Base-by-base conservation (phyloP, 2,888 invertebrate species). In the Mongoloraphidia duomilia region DNA sequence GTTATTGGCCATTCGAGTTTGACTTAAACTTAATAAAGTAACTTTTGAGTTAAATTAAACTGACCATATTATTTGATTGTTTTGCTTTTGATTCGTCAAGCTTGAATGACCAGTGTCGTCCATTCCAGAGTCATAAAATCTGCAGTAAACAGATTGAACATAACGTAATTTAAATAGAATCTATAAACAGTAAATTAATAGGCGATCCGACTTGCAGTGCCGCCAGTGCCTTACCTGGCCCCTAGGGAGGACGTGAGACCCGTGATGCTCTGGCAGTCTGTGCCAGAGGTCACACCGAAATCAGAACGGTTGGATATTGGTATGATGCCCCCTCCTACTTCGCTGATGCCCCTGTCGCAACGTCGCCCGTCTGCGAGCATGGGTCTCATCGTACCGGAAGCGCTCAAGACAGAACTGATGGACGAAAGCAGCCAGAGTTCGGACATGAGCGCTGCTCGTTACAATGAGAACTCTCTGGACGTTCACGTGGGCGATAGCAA, bases 371-470 rank as follows among this genome's bases (percentile, higher is more conserved):
- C 83, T 33, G 69, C 73, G 38, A 71, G 65, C 50, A 59, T 71
- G 46, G 68, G 69, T 41, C 59, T 73, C 57, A 74, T 79, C 42
- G 63, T 76, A 49, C 60, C 74, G 50, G 73, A 71, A 10, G 49
- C 56, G 13, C 68, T 82, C 42, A 83, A 83, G 64, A 79, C 78
- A 43, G 79, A 84, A 68, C 69, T 82, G 43, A 64, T 80, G 38
- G 86, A 86, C 62, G 86, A 87, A 53, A 77, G 75, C 56, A 83
- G 84, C 60, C 81, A 84, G 63, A 77, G 75, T 56, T 80, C 80
- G 14, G 63, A 77, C 51, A 59, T 58, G 36, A 71, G 70, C 34
- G 45, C 50, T 10, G 14, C 38, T 35, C 45, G 44, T 38, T 50
- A 51, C 41, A 53, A 50, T 42, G 56, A 59, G 8, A 54, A 53